Evolutionary conservation across 2,888 invertebrate species (phyloP).

Genomic region (Hetaerina titia): DNA sequence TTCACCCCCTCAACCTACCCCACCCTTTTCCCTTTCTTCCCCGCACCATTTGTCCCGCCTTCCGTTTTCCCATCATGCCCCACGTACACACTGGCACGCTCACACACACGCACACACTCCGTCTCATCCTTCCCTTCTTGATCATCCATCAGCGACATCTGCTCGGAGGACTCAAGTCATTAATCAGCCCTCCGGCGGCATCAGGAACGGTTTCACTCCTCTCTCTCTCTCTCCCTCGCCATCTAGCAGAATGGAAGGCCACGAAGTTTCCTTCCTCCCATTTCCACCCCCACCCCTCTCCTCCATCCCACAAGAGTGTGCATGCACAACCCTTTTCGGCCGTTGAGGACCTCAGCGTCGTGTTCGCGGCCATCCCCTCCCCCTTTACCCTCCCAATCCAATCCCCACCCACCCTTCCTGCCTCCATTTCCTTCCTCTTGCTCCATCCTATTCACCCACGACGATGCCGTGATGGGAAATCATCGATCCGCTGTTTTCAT

Average conservation of each 20-base stretch:
- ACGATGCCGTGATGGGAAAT: neutral
- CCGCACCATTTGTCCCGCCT: neutral
- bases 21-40: neutral
- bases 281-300: neutral
- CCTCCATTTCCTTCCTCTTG: neutral
- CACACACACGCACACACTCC: neutral
- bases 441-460: too few species aligned
- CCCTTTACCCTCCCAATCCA: neutral
- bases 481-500: slow-evolving; percentile 17
- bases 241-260: neutral
- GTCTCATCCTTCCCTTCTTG: neutral
- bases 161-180: slow-evolving; percentile 46
- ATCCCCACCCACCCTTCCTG: too few species aligned
- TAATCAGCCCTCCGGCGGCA: slow-evolving; percentile 53
- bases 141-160: slow-evolving; percentile 59
- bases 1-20: neutral
- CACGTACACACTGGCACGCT: neutral
- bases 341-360: neutral
- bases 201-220: neutral
- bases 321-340: neutral
- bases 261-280: too few species aligned
- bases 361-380: neutral
- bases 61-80: neutral
- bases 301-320: too few species aligned
- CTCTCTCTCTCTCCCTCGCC: neutral